These are phyloP conservation scores for Stigmatopora argus DNA, from an alignment of 2,113 vertebrate genomes.

Conservation along the genomic window DNA sequence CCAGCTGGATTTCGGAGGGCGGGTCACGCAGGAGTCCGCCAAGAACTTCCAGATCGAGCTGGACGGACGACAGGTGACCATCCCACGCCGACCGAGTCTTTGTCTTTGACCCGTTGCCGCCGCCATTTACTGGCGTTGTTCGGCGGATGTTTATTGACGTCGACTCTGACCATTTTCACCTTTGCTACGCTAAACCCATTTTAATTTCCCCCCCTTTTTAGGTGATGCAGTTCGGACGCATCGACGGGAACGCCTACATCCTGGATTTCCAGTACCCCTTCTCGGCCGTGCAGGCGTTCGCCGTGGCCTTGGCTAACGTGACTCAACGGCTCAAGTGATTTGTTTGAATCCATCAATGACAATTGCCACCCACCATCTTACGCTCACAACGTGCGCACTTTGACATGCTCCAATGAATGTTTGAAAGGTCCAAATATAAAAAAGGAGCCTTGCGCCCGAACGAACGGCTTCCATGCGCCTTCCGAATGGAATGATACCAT, in stretches of 20 bases:
- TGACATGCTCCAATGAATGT: not conserved
- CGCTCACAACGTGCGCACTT: not conserved
- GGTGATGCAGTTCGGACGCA: conserved; percentile 99
- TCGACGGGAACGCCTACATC: conserved; percentile 96
- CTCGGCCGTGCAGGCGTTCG: conserved; percentile 97
- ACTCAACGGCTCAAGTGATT: conserved; percentile 95
- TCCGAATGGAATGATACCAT: not conserved
- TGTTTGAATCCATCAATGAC: not conserved
- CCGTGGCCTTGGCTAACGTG: conserved; percentile 97
- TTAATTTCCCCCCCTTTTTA: conserved; percentile 39
- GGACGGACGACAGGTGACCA: conserved; percentile 95
- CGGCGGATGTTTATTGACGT: too few relatives aligned
- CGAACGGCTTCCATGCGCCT: not conserved
- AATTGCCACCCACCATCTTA: not conserved
- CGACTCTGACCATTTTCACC: not conserved
- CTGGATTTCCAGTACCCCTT: conserved; percentile 99
- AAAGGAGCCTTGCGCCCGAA: not conserved
- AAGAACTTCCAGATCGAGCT: conserved; percentile 99
- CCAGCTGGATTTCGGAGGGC: conserved; percentile 96
- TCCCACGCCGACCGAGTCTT: too few relatives aligned
- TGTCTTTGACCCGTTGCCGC: too few relatives aligned
- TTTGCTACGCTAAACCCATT: not conserved
- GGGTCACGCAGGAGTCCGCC: conserved; percentile 96
- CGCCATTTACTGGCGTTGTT: too few relatives aligned
- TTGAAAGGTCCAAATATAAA: not conserved